Evolutionary conservation across 1,140 invertebrate genomes (phyloP), one percentile per base, ranked within the genome.

Genomic region (Aphelenchoides fujianensis): DNA sequence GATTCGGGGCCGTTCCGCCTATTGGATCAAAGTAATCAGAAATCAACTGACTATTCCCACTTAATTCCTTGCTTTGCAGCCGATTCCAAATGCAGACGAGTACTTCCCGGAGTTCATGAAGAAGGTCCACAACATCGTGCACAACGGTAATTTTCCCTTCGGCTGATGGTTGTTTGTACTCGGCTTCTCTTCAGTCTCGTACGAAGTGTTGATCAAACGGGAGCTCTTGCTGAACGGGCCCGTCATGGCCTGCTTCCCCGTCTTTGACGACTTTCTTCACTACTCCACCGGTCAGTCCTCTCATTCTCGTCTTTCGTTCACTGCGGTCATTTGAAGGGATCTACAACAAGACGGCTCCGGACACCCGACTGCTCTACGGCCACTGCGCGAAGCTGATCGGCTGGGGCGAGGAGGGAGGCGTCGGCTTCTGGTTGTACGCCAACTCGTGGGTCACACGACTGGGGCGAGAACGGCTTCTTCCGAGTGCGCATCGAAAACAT

Each of bases 201-300:
- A 68, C 52, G 72, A 59, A 54, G 53, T 57, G 0, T 32, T 79
- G 16, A 62, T 79, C 5, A 79, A 79, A 48, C 74, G 74, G 12
- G 78, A 79, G 59, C 7, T 79, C 3, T 53, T 76, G 35, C 34
- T 79, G 2, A 52, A 79, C 64, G 78, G 78, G 0, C 78, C 78
- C 3, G 67, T 81, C 23, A 52, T 79, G 27, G 78, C 74, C 1
- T 79, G 78, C 67, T 79, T 81, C 53, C 35, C 72, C 9, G 68
- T 79, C n/a, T 72, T 70, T 36, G 78, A 79, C 28, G 79, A 81
- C 23, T 81, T 79, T 36, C 78, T 78, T 34, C 78, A 79, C 52
- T 79, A 79, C 63, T 55, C 70, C 32, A 69, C 73, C 23, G 77
- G 77, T 80, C 41, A 34, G 36, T 35, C 1, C 1, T 23, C 5